These are phyloP conservation scores for Drosophila macrothrix DNA, from an alignment of 2,888 invertebrate genomes.

Conservation along the genomic window DNA sequence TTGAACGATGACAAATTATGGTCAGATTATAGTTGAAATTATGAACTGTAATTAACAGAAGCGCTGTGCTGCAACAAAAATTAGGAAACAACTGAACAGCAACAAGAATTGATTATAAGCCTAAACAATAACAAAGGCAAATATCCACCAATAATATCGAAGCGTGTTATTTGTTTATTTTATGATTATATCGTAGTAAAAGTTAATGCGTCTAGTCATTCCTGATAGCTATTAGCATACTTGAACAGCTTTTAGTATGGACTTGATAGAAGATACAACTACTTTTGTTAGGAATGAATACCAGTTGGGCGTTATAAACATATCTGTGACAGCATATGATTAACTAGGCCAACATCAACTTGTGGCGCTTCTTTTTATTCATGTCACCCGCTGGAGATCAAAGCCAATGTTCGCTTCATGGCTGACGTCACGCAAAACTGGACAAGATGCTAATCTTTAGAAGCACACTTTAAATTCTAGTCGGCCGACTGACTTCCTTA, in stretches of 20 bases:
- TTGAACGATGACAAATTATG: conserved; percentile 20
- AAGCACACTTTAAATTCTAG: conserved; percentile 21
- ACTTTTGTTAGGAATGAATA: background rate
- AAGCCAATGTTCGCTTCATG: conserved; percentile 32
- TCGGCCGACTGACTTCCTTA: conserved; percentile 59
- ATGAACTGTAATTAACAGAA: conserved; percentile 24
- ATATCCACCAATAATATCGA: background rate
- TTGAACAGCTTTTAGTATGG: conserved; percentile 12
- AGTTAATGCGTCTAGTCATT: background rate
- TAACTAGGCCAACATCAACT: conserved; percentile 37
- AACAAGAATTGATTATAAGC: background rate
- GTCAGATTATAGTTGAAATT: conserved; percentile 9
- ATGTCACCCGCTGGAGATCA: conserved; percentile 44
- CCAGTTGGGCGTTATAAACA: background rate
- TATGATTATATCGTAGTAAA: background rate
- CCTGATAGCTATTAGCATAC: conserved; percentile 3
- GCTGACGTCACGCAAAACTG: conserved; percentile 50
- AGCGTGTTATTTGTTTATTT: background rate
- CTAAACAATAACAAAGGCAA: background rate
- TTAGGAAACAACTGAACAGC: background rate
- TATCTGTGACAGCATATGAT: conserved; percentile 27
- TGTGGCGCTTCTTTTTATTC: conserved; percentile 19
- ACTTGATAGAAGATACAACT: conserved; percentile 26
- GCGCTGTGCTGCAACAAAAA: background rate
- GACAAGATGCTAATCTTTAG: conserved; percentile 21